Base-by-base conservation (phyloP, 1,140 invertebrate genomes). In the Aphidius gifuensis region DNA sequence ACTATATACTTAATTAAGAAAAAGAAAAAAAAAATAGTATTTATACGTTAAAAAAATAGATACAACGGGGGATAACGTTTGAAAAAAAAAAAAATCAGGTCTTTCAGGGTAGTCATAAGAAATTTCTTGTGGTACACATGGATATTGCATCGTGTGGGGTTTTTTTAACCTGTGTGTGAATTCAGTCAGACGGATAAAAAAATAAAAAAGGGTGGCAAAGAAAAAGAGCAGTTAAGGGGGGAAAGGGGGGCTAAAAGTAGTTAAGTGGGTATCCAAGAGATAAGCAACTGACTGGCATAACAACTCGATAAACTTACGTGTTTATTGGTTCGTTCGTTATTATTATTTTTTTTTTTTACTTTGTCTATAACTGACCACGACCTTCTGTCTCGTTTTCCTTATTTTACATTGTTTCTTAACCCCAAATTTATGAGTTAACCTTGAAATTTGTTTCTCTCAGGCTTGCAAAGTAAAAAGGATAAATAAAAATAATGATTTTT, bases 181-280 rank as follows among this genome's bases (percentile, higher is more conserved):
- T 32, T 32, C 4, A 32, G 23, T 32, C 23, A 32, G 47, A 49
- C 44, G 11, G 44, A 45, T 11, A 45, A 45, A 49, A 11, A n/a
- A 11, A 49, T 3, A 49, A 9, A 49, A n/a, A 9, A n/a, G 6
- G 47, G 9, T n/a, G 47, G 6, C 2, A 6, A 3, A 11, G 50
- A 53, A 32, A 6, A 49, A 11, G 16, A 11, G 9, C 6, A n/a
- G 16, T n/a, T 49, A 4, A 59, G 43, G 50, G 16, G 21, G 39
- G 46, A 23, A 60, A 44, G 47, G 32, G 46, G 39, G n/a, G 40
- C 11, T 50, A 48, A 32, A 69, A 67, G 67, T 69, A 71, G 74
- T 76, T 74, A 77, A 77, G 76, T 77, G 75, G 74, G 74, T 77
- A 75, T 79, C 70, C 76, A 64, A 58, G 69, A 76, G 74, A 76